Evolutionary conservation across 2,888 invertebrate genomes (phyloP), one percentile per base, ranked within the genome.

Genomic region (Quadroppia sp.): DNA sequence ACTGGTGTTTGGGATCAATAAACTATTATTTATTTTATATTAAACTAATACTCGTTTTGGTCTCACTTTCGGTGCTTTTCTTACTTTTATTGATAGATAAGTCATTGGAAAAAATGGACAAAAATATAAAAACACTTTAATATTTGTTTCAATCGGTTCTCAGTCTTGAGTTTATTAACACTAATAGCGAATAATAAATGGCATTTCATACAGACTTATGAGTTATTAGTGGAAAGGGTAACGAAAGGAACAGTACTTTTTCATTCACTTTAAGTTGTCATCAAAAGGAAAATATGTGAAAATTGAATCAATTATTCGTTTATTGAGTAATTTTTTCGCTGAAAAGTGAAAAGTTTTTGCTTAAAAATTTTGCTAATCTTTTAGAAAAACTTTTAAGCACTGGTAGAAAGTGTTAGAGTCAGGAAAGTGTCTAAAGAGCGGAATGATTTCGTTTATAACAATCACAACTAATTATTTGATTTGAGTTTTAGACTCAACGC

Each of bases 401-500:
- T 36, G 50, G 20, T 17, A 20, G 50, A 20, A 20, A 50, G 50
- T 2, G 50, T 36, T 7, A 36, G 36, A 7, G 36, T 7, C 4
- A 36, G 36, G 36, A 36, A 36, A 36, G 36, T 36, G 36, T 36
- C 36, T 61, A 61, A 32, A 30, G 32, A 28, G 2, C 61, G 30
- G 61, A 61, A 61, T 61, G 59, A 61, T 9, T 61, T 32, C 61
- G 6, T 4, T 2, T 32, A 6, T 50, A 2, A 20, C 4, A 36
- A 20, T 15, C 61, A 28, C n/a, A 28, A 36, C 28, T 61, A 61
- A 61, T 61, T 61, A 61, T 61, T 61, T 61, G 61, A 32, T 61
- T 11, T 13, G n/a, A 61, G 61, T 61, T 61, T 61, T n/a, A 61
- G 2, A 7, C 7, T 15, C 36, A n/a, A 61, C 61, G n/a, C 61